These are phyloP conservation scores for Lacerta bilineata DNA, from an alignment of 2,797 vertebrate species.

Conservation along the genomic window DNA sequence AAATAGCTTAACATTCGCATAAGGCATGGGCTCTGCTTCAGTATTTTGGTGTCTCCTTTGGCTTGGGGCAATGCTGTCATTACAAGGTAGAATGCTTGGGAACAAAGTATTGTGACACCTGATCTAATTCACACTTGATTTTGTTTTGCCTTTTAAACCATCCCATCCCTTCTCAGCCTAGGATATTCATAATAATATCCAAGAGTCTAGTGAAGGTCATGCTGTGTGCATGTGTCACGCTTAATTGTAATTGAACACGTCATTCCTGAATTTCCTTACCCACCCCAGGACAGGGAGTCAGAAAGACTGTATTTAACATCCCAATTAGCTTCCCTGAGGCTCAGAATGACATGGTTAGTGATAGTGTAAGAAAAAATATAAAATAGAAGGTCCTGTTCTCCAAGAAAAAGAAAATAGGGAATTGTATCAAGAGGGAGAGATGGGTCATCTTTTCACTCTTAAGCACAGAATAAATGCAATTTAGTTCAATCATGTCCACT, in stretches of 20 bases:
- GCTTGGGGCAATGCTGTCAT: not conserved
- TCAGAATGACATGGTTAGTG: constrained; percentile 16
- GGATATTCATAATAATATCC: constrained; percentile 44
- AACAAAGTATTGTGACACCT: not conserved
- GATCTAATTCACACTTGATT: not conserved
- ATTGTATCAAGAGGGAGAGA: not conserved
- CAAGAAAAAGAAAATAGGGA: not conserved
- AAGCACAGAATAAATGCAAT: constrained; percentile 46
- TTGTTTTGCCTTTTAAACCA: constrained; percentile 34
- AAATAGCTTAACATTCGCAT: not conserved
- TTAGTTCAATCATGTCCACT: constrained; percentile 47
- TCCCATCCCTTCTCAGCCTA: constrained; percentile 9
- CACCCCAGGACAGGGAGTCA: constrained; percentile 48
- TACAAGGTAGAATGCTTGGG: not conserved
- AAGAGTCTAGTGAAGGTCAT: constrained; percentile 46
- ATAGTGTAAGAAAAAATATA: not conserved
- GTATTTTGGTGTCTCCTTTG: not conserved
- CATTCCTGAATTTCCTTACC: constrained; percentile 46
- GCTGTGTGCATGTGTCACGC: constrained; percentile 49
- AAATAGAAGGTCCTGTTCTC: constrained; percentile 18
- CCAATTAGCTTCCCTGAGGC: constrained; percentile 54
- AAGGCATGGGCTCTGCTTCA: not conserved
- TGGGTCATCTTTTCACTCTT: not conserved
- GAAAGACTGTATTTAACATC: constrained; percentile 53
- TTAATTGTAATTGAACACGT: constrained; percentile 60